Evolutionary conservation across 1,140 invertebrate species (phyloP).

Genomic region (Aethina tumida): DNA sequence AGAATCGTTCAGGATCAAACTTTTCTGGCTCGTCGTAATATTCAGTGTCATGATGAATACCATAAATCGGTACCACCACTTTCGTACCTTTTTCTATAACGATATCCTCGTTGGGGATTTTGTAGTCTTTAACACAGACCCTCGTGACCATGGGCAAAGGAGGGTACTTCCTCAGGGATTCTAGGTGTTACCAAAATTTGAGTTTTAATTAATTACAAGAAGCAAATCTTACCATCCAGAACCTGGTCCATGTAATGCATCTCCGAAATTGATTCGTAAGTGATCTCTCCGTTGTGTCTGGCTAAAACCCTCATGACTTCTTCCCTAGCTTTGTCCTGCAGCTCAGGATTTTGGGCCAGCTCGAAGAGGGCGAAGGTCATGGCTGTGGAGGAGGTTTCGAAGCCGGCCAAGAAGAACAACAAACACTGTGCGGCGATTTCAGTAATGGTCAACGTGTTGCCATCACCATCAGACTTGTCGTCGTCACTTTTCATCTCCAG

Average conservation of each 20-base stretch:
- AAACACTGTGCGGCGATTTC: conserved; percentile 46
- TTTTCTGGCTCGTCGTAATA: conserved; percentile 49
- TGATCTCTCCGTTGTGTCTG: conserved; percentile 22
- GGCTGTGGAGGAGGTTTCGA: conserved; percentile 47
- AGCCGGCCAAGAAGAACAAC: conserved; percentile 51
- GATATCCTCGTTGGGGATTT: conserved; percentile 3
- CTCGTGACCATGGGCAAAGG: conserved; percentile 39
- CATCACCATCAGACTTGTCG: conserved; percentile 3
- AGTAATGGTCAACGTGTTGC: conserved; percentile 32
- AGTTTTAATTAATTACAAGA: neutral
- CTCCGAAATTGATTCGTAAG: conserved; percentile 33
- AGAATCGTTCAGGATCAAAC: conserved; percentile 61
- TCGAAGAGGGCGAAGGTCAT: conserved; percentile 45
- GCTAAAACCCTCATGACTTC: conserved; percentile 39
- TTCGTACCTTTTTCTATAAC: conserved; percentile 29
- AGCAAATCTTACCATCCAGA: conserved; percentile 28
- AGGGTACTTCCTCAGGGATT: conserved; percentile 47
- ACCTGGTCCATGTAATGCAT: conserved; percentile 40
- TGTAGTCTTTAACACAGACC: conserved; percentile 33
- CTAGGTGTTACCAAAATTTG: too few species aligned
- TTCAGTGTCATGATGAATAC: conserved; percentile 43
- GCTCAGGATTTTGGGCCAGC: conserved; percentile 44
- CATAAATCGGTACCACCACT: conserved; percentile 34
- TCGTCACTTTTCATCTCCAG: conserved; percentile 25
- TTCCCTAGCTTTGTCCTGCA: conserved; percentile 42